Conservation (phyloP, 2,888 invertebrate species). For the Luffia ferchaultella region DNA sequence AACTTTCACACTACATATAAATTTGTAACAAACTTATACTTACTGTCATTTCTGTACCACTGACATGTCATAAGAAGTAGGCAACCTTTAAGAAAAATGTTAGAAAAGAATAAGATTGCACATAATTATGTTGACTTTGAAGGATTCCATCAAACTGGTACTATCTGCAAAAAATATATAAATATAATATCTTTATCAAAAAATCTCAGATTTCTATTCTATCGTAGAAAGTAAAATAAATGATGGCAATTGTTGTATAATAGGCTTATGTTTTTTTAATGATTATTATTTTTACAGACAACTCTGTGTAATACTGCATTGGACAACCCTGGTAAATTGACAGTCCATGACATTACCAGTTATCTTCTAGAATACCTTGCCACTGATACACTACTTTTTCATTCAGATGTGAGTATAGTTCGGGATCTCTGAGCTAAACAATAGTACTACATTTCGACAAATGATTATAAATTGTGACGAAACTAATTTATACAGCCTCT, state of each 20-base stretch:
- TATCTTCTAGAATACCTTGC: slow-evolving; percentile 82
- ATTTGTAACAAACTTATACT: too few relatives aligned
- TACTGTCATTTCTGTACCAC: too few relatives aligned
- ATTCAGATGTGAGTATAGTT: slow-evolving; percentile 69
- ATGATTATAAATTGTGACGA: background rate
- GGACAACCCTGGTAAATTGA: slow-evolving; percentile 90
- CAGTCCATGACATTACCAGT: slow-evolving; percentile 77
- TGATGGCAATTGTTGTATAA: background rate
- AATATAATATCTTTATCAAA: background rate
- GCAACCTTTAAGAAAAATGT: too few relatives aligned
- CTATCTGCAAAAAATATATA: too few relatives aligned
- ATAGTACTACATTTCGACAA: background rate
- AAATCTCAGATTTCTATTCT: background rate
- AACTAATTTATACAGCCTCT: background rate
- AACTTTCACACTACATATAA: too few relatives aligned
- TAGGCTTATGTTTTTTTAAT: too few relatives aligned
- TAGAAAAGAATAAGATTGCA: too few relatives aligned
- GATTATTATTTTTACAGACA: too few relatives aligned
- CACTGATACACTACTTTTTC: slow-evolving; percentile 84
- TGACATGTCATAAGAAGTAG: too few relatives aligned
- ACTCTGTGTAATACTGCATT: slow-evolving; percentile 88
- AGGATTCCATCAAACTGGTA: too few relatives aligned
- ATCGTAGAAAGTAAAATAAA: background rate
- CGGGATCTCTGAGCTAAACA: background rate
- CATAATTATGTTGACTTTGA: too few relatives aligned